Conservation (phyloP, 2,888 invertebrate genomes). For the Tinea semifulvella region DNA sequence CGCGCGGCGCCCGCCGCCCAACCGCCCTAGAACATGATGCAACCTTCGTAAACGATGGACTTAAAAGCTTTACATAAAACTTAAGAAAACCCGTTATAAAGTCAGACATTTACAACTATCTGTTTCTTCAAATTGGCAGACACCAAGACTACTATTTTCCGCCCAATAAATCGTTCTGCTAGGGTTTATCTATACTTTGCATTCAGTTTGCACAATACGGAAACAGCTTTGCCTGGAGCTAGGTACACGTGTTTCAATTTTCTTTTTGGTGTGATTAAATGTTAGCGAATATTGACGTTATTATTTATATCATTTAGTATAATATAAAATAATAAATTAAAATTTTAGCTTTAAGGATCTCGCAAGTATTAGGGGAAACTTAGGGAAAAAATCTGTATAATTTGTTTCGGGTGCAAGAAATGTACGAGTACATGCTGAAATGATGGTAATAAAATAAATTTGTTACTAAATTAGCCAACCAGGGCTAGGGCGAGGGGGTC, state of each 20-base stretch:
- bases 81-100: background rate
- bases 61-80: background rate
- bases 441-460: constrained; percentile 6
- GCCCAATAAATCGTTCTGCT: constrained; percentile 25
- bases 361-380: too few relatives aligned
- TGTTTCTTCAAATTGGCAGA: constrained; percentile 2
- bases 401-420: too few relatives aligned
- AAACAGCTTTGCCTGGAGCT: constrained; percentile 2
- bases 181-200: constrained; percentile 15
- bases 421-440: too few relatives aligned
- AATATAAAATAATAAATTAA: too few relatives aligned
- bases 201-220: constrained; percentile 17
- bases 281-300: too few relatives aligned
- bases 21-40: constrained; percentile 18
- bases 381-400: too few relatives aligned
- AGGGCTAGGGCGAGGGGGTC: constrained; percentile 13
- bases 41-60: constrained; percentile 9
- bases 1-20: constrained; percentile 49
- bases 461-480: constrained; percentile 14
- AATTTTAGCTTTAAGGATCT: too few relatives aligned
- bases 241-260: constrained; percentile 1
- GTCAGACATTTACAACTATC: background rate
- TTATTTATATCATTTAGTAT: background rate
- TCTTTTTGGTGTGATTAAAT: too few relatives aligned
- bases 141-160: constrained; percentile 29